phyloP scores from a whole-genome alignment of 2,888 invertebrate species.

The Heliconius cydno region DNA sequence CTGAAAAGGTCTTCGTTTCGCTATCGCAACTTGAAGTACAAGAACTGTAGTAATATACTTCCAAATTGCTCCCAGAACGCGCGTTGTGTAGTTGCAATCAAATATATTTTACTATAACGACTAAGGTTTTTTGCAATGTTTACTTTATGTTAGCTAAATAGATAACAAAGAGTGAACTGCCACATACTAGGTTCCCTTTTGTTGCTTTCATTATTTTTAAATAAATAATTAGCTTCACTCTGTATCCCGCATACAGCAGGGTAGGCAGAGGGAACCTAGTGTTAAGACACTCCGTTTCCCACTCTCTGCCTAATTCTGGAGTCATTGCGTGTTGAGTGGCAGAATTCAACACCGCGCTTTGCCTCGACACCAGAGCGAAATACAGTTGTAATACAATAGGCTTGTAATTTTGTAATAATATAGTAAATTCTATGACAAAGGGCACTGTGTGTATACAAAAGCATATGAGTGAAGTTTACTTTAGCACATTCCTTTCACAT shows the following conservation, averaged over 20 bases:
- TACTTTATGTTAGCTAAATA: constrained; percentile 2
- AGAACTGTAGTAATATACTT: constrained; percentile 28
- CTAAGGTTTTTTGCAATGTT: constrained; percentile 12
- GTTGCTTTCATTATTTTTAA: too few relatives aligned
- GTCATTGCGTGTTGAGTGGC: too few relatives aligned
- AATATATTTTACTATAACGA: constrained; percentile 21
- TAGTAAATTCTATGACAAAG: constrained; percentile 50
- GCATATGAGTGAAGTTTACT: constrained; percentile 62
- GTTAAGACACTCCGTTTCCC: too few relatives aligned
- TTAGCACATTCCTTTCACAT: constrained; percentile 65
- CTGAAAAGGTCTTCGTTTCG: constrained; percentile 1
- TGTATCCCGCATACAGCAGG: too few relatives aligned
- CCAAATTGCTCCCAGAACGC: constrained; percentile 26
- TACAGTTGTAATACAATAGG: not conserved
- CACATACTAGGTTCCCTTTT: too few relatives aligned
- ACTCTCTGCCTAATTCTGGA: too few relatives aligned
- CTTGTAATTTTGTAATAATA: constrained; percentile 37
- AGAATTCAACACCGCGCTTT: too few relatives aligned
- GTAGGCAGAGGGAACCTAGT: too few relatives aligned
- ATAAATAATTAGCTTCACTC: too few relatives aligned
- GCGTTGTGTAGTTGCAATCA: constrained; percentile 26
- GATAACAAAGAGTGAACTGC: not conserved
- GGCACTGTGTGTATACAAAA: constrained; percentile 57
- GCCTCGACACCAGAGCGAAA: too few relatives aligned
- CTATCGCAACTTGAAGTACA: constrained; percentile 4